Evolutionary conservation across 2,888 invertebrate genomes (phyloP).

Genomic region (Euplexia lucipara): DNA sequence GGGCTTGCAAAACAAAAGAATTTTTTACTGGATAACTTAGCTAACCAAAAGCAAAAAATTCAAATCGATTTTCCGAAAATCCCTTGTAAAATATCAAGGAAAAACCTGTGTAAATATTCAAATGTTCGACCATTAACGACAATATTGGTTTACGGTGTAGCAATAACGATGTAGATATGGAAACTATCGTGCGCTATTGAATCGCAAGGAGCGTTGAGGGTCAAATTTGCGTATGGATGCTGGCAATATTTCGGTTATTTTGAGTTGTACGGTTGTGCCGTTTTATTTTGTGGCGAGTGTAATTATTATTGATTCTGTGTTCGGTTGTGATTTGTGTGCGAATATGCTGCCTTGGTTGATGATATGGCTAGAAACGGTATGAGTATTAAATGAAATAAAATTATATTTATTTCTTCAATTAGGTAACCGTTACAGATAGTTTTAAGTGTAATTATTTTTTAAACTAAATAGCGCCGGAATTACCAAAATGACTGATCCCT

Average conservation of each 20-base stretch:
- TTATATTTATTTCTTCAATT: too few relatives aligned
- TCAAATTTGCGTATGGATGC: conserved; percentile 64
- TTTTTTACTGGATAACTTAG: neutral
- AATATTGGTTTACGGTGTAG: conserved; percentile 76
- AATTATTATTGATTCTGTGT: conserved; percentile 30
- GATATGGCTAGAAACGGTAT: too few relatives aligned
- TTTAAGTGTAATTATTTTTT: too few relatives aligned
- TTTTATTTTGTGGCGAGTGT: conserved; percentile 41
- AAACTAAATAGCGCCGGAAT: too few relatives aligned
- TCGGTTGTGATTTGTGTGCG: neutral
- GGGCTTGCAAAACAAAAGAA: neutral
- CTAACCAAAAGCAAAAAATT: conserved; percentile 10
- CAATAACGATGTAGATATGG: conserved; percentile 78
- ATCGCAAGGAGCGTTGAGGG: conserved; percentile 66
- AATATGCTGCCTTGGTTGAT: conserved; percentile 6
- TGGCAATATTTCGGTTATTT: conserved; percentile 63
- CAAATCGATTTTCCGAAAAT: conserved; percentile 48
- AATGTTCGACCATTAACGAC: conserved; percentile 79
- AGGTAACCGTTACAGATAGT: too few relatives aligned
- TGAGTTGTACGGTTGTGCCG: conserved; percentile 21
- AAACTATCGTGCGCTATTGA: conserved; percentile 75
- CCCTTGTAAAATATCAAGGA: conserved; percentile 65
- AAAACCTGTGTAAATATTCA: conserved; percentile 76
- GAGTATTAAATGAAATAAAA: too few relatives aligned
- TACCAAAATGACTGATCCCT: too few relatives aligned